Conservation (phyloP, 2,888 invertebrate genomes). For the Trichacis sp. region DNA sequence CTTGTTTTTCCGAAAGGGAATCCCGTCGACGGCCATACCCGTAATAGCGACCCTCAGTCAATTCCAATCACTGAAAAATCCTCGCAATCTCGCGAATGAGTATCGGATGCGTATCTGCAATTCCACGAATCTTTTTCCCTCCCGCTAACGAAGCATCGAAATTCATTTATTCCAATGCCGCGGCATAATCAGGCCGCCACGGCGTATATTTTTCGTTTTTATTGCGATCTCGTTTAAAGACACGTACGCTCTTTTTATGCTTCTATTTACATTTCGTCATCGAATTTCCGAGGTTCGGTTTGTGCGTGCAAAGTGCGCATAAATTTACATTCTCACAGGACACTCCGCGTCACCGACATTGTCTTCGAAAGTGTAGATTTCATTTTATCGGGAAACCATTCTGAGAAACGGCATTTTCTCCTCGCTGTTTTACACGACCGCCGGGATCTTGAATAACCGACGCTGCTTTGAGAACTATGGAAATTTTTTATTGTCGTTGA, state of each 20-base stretch:
- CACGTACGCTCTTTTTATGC: neutral
- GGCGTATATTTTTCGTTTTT: neutral
- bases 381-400: constrained; percentile 1
- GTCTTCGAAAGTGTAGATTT: neutral
- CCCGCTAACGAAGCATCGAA: constrained; percentile 1
- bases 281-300: neutral
- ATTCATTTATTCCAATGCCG: constrained; percentile 5
- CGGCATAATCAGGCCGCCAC: neutral
- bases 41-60: neutral
- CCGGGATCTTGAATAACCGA: neutral
- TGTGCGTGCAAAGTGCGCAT: constrained; percentile 2
- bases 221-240: neutral
- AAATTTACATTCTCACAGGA: neutral
- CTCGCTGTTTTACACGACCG: neutral
- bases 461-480: neutral
- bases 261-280: constrained; percentile 2
- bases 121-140: neutral
- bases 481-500: neutral
- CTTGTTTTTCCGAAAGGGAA: too few species aligned
- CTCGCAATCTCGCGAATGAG: too few species aligned
- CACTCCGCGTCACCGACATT: neutral
- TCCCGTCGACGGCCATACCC: too few species aligned
- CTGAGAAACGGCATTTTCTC: neutral
- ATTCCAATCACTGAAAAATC: neutral
- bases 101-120: neutral